Evolutionary conservation across 2,888 invertebrate species (phyloP), one percentile per base, ranked within the genome.

Genomic region (Trissolcus brochymenae): DNA sequence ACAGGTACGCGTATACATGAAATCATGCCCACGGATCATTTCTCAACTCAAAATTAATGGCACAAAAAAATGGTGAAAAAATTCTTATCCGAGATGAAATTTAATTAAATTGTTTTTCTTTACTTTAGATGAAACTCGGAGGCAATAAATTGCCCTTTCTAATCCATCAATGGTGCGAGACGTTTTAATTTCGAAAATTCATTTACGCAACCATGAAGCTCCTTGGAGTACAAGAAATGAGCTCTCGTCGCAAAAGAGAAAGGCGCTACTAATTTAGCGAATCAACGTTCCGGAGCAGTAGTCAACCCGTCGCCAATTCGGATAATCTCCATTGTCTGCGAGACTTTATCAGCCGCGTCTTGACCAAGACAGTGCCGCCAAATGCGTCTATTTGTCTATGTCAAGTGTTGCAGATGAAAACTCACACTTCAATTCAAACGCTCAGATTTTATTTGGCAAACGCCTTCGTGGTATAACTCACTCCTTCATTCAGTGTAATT

Each of bases 341-440:
- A 56, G 54, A 40, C 60, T 65, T 49, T 51, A 64, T 64, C 64
- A 49, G 19, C 40, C 51, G 11, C 46, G 43, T 35, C 54, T 65
- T 46, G 54, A 73, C 59, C 59, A 60, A 56, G 40, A 16, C 70
- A 50, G 21, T 46, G 35, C 50, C 43, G 29, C 59, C 67, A 75
- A 75, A 74, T 64, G 67, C 68, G 50, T 55, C 57, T 46, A 75
- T 68, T 75, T 60, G 43, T 68, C 64, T 54, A 50, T 65, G 64
- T 62, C 53, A 13, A 6, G 17, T 62, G 41, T 9, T 9, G 29
- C 19, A 13, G 46, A 57, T 53, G 56, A 50, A 71, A 64, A 50
- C 49, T 21, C 49, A 25, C 50, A 40, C 64, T 59, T 50, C 56
- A 21, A 21, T 14, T 53, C 13, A 11, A 61, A 6, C 55, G n/a